Base-by-base conservation (phyloP, 2,797 vertebrate genomes). In the Yasuhikotakia modesta region DNA sequence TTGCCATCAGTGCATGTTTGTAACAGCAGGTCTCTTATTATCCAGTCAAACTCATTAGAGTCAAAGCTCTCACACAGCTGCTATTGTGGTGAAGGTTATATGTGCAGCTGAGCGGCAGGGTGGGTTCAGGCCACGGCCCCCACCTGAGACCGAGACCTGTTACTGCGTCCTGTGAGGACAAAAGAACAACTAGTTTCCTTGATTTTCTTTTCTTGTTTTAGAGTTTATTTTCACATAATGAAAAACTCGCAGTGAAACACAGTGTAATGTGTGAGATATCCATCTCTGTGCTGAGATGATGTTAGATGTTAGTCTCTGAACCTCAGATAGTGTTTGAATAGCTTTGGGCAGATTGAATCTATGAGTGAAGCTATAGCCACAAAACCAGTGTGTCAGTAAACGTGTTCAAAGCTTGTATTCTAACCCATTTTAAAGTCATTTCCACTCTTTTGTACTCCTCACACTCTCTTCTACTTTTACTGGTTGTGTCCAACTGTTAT, bases 11-110 rank as follows among this genome's bases (percentile, higher is more conserved):
- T 58, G 69, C 70, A 81, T 81, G 52, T 79, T 81, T 76, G 69
- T 79, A 85, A 83, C 81, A 81, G 79, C 75, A 63, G 83, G 60
- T 77, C 76, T 35, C 75, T 83, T 79, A 81, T 85, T 85, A 85
- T 80, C 72, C 69, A 68, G 67, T 64, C 65, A 63, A 60, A 73
- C 60, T 77, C 57, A 82, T 74, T 68, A 68, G 55, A 60, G 60
- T 53, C 19, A 43, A 16, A 24, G 61, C 21, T 0, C 24, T 30
- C 39, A 80, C 74, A 82, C 67, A 84, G 75, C 64, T 17, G 19
- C 50, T 45, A 82, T 84, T 84, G 81, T 84, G 75, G 73, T 74
- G n/a, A 39, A 52, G 52, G 30, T 79, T 79, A 77, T 70, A 55
- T 46, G 77, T 70, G 65, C 69, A 30, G 71, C 58, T 61, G 64